Conservation (phyloP, 2,888 invertebrate genomes). For the Mellilla xanthometata region DNA sequence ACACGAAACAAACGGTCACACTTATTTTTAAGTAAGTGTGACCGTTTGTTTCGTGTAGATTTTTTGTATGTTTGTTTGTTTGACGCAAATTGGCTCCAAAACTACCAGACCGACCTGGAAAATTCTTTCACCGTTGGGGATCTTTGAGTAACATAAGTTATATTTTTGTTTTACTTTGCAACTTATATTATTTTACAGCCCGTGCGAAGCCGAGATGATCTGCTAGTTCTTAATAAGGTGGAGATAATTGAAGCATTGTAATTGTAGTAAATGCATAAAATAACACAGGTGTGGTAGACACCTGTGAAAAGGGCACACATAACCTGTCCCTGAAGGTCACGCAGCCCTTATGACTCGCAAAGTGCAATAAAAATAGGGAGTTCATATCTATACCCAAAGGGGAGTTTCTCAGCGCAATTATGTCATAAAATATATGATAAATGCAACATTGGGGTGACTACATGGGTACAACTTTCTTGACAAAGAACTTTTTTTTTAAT, state of each 20-base stretch:
- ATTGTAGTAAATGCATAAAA: slow-evolving; percentile 40
- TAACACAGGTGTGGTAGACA: slow-evolving; percentile 63
- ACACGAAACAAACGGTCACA: no score
- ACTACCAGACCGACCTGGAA: no score
- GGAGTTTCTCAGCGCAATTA: neutral
- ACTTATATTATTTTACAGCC: no score
- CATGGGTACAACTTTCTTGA: neutral
- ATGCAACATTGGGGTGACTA: neutral
- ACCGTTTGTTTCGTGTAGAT: no score
- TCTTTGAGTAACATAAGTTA: no score
- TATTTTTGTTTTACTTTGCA: no score
- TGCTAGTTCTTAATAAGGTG: slow-evolving; percentile 42
- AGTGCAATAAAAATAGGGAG: slow-evolving; percentile 20
- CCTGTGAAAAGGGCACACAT: slow-evolving; percentile 63
- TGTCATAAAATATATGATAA: slow-evolving; percentile 3
- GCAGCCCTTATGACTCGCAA: slow-evolving; percentile 38
- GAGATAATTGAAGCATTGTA: slow-evolving; percentile 23
- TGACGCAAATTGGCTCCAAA: no score
- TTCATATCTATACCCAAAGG: slow-evolving; percentile 7
- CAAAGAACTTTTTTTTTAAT: no score
- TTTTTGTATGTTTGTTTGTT: no score
- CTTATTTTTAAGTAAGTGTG: no score
- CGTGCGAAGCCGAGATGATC: no score
- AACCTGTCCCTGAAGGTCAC: slow-evolving; percentile 50
- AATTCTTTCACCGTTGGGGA: no score